Base-by-base conservation (phyloP, 2,888 invertebrate species). In the Machimus atricapillus region DNA sequence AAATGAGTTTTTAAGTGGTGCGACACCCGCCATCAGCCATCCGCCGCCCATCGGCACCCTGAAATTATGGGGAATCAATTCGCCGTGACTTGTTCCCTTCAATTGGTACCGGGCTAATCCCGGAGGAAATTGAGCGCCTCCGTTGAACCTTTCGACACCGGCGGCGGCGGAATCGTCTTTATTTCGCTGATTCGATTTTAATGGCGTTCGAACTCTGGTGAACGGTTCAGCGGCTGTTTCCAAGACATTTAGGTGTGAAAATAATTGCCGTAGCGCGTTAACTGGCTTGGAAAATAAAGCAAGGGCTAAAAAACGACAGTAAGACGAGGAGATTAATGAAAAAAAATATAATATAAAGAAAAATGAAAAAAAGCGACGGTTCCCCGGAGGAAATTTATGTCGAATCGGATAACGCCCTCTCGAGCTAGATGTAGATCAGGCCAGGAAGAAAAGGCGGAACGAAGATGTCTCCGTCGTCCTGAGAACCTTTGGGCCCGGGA, bases 141-240 rank as follows among this genome's bases (percentile, higher is more conserved):
- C 66, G 23, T 46, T 2, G n/a, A n/a, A n/a, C 66, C 66, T 66
- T 66, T 66, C 66, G 66, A 66, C 66, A 66, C 66, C 66, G 66
- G 4, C 23, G 12, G 8, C 66, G 27, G 12, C 23, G 56, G n/a
- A 16, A 19, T 34, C 58, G 19, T 58, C 66, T 73, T 58, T 23
- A 58, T 58, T 66, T 83, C 73, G 83, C 83, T 83, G 83, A 83
- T 83, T 83, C 83, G 83, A 83, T 83, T 66, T 83, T 83, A 83
- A 83, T 83, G 83, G 66, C 66, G 40, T 66, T 83, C 37, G 66
- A 66, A 66, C 66, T 66, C 27, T 31, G 81, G 81, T 66, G 66
- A 34, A 27, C 58, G 37, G 73, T 19, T 40, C 27, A 83, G 52
- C 40, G 37, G 66, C 73, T 83, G 83, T 14, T 83, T 83, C 83